phyloP scores from a whole-genome alignment of 2,888 invertebrate genomes.

The Cataglyphis albicans region DNA sequence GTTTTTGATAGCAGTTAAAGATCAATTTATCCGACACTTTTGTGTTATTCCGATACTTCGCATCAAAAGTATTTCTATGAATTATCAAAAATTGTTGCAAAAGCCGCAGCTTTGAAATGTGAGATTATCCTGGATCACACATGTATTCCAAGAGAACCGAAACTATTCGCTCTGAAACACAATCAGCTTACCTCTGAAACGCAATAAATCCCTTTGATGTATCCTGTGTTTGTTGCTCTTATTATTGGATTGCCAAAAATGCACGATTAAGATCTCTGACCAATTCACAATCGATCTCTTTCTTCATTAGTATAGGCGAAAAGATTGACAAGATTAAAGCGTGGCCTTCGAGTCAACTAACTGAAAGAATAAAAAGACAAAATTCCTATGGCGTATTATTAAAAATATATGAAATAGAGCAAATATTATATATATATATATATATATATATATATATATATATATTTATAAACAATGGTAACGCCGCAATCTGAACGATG shows the following conservation, averaged over 20 bases:
- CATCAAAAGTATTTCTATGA: neutral
- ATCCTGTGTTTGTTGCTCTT: conserved; percentile 39
- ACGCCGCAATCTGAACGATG: too few species aligned
- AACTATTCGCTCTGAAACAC: conserved; percentile 45
- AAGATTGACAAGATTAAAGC: neutral
- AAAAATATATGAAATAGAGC: neutral
- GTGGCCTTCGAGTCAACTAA: neutral
- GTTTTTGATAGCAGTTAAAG: neutral
- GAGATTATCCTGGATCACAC: conserved; percentile 32
- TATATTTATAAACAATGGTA: too few species aligned
- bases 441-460: too few species aligned
- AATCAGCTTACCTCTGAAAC: conserved; percentile 53
- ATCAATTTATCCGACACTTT: neutral
- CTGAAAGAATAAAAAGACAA: conserved; percentile 9
- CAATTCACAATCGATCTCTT: conserved; percentile 13
- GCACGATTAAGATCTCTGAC: conserved; percentile 37
- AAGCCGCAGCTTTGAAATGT: conserved; percentile 37
- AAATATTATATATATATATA: neutral
- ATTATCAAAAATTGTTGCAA: conserved; percentile 12
- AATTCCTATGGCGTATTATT: neutral
- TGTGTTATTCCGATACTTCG: too few species aligned
- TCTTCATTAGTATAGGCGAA: neutral
- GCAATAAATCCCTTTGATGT: conserved; percentile 54
- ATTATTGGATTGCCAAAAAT: conserved; percentile 42
- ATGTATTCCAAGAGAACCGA: conserved; percentile 19